A percentile compares a stretch with the other conserved stretches of the same genome.
Evolutionary conservation across 2,113 vertebrate genomes (phyloP).

Genomic region (Lampris megalopsis): DNA sequence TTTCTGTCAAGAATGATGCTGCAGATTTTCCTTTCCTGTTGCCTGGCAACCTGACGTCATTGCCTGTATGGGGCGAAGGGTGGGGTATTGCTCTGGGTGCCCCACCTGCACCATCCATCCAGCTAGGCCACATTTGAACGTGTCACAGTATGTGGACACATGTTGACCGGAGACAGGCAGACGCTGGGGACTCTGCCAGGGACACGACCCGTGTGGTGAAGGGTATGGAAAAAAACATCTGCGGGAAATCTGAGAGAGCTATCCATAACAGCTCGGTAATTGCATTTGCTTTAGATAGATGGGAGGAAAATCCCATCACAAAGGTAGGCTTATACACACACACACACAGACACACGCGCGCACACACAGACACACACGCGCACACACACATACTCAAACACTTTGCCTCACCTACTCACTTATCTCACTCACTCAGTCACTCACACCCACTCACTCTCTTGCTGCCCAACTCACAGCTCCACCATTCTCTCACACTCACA

Average conservation of each 20-base stretch:
- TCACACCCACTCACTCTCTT: not conserved
- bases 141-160: conserved; percentile 46
- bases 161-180: conserved; percentile 21
- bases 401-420: conserved; percentile 13
- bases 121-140: conserved; percentile 29
- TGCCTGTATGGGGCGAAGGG: conserved; percentile 44
- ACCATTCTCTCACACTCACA: not conserved
- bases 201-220: conserved; percentile 36
- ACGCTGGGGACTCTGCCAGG: conserved; percentile 32
- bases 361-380: conserved; percentile 5
- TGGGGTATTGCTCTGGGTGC: conserved; percentile 52
- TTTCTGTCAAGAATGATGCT: conserved; percentile 76
- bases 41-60: conserved; percentile 79
- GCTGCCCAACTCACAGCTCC: not conserved
- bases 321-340: conserved; percentile 61
- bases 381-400: not conserved
- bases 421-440: not conserved
- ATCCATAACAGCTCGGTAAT: conserved; percentile 74
- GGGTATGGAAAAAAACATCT: not conserved
- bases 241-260: conserved; percentile 73
- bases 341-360: conserved; percentile 33
- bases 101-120: conserved; percentile 18
- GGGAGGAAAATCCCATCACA: conserved; percentile 73
- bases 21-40: conserved; percentile 73
- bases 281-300: conserved; percentile 68